Evolutionary conservation across 30 jellyfish, hydroid and myxozoan genomes (phyloP).

Genomic region (Pseudorhiza aurosa): DNA sequence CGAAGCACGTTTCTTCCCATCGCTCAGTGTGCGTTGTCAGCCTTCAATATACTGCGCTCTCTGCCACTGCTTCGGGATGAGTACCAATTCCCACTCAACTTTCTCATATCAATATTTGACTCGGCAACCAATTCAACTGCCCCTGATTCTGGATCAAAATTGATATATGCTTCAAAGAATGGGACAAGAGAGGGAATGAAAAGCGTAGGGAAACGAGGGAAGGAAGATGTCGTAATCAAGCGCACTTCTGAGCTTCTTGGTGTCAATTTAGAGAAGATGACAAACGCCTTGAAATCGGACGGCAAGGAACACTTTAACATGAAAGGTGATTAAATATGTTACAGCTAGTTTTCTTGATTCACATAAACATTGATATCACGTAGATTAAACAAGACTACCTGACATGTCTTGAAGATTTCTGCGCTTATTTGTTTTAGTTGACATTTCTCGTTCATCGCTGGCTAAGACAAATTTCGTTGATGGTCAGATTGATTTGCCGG

Average conservation of each 20-base stretch:
- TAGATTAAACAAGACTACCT: too few relatives aligned
- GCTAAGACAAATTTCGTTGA: slow-evolving; percentile 2
- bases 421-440: background rate
- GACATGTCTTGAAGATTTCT: too few relatives aligned
- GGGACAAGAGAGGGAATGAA: background rate
- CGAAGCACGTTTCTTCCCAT: slow-evolving; percentile 38
- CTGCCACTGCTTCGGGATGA: slow-evolving; percentile 27
- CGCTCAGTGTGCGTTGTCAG: slow-evolving; percentile 41
- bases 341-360: too few relatives aligned
- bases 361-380: too few relatives aligned
- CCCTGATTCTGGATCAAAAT: background rate
- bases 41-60: slow-evolving; percentile 31
- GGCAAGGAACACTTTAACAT: slow-evolving; percentile 9
- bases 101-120: slow-evolving; percentile 36
- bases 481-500: slow-evolving; percentile 36
- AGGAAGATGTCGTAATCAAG: slow-evolving; percentile 2
- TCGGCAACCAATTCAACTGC: slow-evolving; percentile 25
- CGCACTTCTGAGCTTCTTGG: slow-evolving; percentile 55
- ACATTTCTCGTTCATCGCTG: background rate
- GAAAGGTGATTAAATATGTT: slow-evolving; percentile 38
- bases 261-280: slow-evolving; percentile 44
- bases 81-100: slow-evolving; percentile 49
- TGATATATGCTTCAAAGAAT: background rate
- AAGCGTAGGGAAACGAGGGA: background rate
- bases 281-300: slow-evolving; percentile 13